Conservation (phyloP, 1,140 invertebrate genomes). For the Drosophila ohnishii region DNA sequence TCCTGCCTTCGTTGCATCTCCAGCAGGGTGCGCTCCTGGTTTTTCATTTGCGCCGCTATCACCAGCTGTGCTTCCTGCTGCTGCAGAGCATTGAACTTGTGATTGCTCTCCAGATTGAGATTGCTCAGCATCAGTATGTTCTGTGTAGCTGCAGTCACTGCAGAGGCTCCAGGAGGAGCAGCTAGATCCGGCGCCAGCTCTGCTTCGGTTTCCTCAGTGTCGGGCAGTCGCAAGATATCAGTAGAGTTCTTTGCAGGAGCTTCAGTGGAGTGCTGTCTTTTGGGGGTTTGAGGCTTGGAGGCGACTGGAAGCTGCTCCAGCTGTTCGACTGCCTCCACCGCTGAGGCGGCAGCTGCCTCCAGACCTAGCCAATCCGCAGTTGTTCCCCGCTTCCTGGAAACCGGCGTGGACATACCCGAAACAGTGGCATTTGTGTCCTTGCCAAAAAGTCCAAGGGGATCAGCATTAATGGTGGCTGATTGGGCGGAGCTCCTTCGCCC, state of each 20-base stretch:
- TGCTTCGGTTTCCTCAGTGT: constrained; percentile 33
- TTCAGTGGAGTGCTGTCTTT: neutral
- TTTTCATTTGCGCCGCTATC: constrained; percentile 84
- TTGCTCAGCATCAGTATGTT: constrained; percentile 68
- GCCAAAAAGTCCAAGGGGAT: constrained; percentile 73
- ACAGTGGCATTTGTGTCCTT: constrained; percentile 61
- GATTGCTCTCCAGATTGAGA: constrained; percentile 81
- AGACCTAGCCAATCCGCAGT: constrained; percentile 79
- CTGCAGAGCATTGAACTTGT: constrained; percentile 82
- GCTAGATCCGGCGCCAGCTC: constrained; percentile 10
- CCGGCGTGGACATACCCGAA: constrained; percentile 71
- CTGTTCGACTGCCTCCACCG: constrained; percentile 23
- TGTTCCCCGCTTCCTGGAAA: constrained; percentile 57
- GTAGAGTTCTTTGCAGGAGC: neutral
- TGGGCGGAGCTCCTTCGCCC: constrained; percentile 70
- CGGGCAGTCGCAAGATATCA: constrained; percentile 36
- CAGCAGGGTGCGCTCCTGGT: constrained; percentile 83
- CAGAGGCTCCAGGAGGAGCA: neutral
- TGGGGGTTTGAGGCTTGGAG: constrained; percentile 6
- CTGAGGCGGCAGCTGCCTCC: constrained; percentile 30
- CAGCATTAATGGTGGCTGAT: constrained; percentile 56
- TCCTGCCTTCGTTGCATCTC: constrained; percentile 84
- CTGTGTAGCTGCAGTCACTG: constrained; percentile 38
- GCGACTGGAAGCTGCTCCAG: constrained; percentile 1
- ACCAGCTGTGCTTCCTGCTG: constrained; percentile 84